phyloP scores from a whole-genome alignment of 2,797 vertebrate genomes.

The Gallinago stenura region DNA sequence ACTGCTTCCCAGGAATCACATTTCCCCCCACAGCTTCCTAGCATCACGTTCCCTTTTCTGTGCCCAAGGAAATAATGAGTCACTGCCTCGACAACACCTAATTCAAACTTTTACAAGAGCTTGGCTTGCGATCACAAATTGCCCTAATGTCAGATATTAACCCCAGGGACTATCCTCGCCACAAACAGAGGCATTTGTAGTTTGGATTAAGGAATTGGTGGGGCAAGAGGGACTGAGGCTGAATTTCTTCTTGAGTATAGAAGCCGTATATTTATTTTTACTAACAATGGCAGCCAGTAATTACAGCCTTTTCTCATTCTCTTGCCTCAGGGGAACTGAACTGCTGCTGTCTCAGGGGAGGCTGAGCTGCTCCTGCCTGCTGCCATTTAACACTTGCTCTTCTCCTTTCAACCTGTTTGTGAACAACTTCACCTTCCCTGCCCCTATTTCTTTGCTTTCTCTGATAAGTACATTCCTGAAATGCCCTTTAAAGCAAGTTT shows the following conservation, averaged over 20 bases:
- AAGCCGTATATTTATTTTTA: conserved; percentile 26
- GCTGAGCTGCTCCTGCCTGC: not conserved
- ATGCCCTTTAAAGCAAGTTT: not conserved
- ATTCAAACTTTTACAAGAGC: not conserved
- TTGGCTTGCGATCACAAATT: not conserved
- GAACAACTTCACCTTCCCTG: not conserved
- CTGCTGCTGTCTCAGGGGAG: not conserved
- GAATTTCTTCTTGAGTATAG: not conserved
- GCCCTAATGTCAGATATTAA: not conserved
- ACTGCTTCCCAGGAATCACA: not conserved
- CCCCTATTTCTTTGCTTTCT: not conserved
- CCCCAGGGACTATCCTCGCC: not conserved
- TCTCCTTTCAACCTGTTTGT: not conserved
- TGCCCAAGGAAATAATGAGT: not conserved
- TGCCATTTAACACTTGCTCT: not conserved
- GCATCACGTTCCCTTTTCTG: not conserved
- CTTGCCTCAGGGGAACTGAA: not conserved
- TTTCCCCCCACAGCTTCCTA: not conserved
- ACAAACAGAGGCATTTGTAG: not conserved
- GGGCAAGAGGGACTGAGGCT: not conserved
- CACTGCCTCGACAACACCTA: not conserved
- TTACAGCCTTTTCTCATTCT: conserved; percentile 12
- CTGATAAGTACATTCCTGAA: not conserved
- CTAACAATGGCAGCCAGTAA: conserved; percentile 4
- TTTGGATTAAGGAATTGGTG: not conserved